Evolutionary conservation across 2,888 invertebrate species (phyloP).

Genomic region (Seira ritae): DNA sequence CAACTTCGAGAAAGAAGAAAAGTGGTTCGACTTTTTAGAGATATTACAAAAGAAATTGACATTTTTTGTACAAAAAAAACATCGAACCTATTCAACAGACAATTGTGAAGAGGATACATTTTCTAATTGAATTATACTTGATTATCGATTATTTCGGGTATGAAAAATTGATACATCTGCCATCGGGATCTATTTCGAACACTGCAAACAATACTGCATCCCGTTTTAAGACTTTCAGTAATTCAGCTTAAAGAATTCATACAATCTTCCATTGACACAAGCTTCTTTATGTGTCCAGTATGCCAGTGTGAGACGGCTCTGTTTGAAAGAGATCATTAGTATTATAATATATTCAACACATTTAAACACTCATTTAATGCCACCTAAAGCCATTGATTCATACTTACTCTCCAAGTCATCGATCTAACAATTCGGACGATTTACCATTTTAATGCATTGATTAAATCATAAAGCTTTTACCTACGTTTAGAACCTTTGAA

Average conservation of each 20-base stretch:
- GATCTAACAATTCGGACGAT: neutral
- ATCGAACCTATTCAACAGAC: neutral
- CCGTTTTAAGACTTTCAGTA: constrained; percentile 50
- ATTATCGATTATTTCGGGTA: neutral
- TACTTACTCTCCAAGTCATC: constrained; percentile 5
- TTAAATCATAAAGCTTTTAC: constrained; percentile 4
- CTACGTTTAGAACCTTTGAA: too few relatives aligned
- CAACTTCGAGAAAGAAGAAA: neutral
- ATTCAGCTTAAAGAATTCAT: constrained; percentile 44
- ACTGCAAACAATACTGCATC: constrained; percentile 24
- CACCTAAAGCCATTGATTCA: constrained; percentile 14
- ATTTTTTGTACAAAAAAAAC: neutral
- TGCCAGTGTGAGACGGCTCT: constrained; percentile 61
- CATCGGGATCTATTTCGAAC: neutral
- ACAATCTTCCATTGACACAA: constrained; percentile 66
- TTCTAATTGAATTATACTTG: neutral
- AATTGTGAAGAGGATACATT: neutral
- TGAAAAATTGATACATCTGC: constrained; percentile 9
- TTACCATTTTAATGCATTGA: constrained; percentile 23
- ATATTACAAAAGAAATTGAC: neutral
- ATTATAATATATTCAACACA: constrained; percentile 53
- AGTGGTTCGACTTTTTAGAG: neutral
- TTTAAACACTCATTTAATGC: constrained; percentile 28
- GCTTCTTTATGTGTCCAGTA: constrained; percentile 63
- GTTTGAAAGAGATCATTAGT: constrained; percentile 64